Conservation (phyloP, 2,113 vertebrate species). For the Sarotherodon lohbergeri region DNA sequence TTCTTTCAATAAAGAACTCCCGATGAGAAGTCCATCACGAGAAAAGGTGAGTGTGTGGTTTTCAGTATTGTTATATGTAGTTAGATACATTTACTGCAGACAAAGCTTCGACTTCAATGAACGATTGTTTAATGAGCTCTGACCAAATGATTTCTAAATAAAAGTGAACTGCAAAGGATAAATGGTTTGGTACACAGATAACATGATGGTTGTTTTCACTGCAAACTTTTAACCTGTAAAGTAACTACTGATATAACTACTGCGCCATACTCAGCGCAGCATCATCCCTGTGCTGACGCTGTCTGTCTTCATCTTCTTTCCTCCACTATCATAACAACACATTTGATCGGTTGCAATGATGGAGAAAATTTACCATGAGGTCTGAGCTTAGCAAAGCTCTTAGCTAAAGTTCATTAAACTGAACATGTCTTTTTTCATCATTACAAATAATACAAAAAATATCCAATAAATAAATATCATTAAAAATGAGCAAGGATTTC, state of each 20-base stretch:
- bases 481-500: fast-evolving
- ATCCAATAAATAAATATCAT: not conserved
- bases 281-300: fast-evolving
- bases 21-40: not conserved
- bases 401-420: not conserved
- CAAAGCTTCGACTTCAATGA: not conserved
- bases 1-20: conserved; percentile 24
- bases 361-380: fast-evolving
- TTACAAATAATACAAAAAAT: not conserved
- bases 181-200: fast-evolving
- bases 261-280: not conserved
- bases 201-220: fast-evolving
- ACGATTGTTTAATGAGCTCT: not conserved
- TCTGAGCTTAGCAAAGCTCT: not conserved
- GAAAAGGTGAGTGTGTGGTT: conserved; percentile 44
- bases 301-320: not conserved
- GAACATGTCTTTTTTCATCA: not conserved
- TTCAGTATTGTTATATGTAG: fast-evolving
- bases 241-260: fast-evolving
- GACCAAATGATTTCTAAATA: not conserved
- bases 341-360: fast-evolving
- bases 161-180: not conserved
- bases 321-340: not conserved
- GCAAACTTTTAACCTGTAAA: not conserved
- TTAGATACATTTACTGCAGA: fast-evolving